These are phyloP conservation scores for Canis aureus DNA, from an alignment of 2,113 vertebrate genomes.

Conservation along the genomic window DNA sequence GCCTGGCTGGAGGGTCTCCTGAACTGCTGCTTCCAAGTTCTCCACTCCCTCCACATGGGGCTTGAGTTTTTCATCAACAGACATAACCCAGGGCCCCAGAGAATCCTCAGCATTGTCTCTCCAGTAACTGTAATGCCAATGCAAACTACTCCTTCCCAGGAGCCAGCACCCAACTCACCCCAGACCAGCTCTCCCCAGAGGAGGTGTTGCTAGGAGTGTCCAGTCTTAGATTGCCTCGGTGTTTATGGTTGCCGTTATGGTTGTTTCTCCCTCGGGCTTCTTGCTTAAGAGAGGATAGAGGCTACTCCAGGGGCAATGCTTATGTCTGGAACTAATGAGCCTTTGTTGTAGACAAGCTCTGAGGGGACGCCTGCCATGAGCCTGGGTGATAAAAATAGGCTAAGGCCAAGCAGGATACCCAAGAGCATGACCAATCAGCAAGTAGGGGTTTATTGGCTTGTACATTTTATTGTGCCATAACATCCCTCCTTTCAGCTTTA, in stretches of 20 bases:
- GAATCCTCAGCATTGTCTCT: background rate
- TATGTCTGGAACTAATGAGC: background rate
- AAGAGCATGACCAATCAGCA: slow-evolving; percentile 76
- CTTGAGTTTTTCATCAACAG: background rate
- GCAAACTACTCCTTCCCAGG: background rate
- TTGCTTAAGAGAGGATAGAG: background rate
- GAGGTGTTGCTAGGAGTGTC: background rate
- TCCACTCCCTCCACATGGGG: rapidly evolving
- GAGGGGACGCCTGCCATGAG: background rate
- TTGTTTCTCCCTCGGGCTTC: background rate
- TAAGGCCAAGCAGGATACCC: slow-evolving; percentile 30
- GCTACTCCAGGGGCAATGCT: background rate
- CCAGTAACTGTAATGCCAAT: background rate
- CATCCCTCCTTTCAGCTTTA: slow-evolving; percentile 69
- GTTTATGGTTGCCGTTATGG: background rate
- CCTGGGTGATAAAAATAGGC: background rate
- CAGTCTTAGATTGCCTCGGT: background rate
- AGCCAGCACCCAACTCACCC: background rate
- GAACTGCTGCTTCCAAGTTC: background rate
- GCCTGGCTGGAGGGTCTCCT: background rate
- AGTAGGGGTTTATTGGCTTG: slow-evolving; percentile 71
- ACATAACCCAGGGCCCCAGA: background rate
- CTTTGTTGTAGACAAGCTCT: background rate
- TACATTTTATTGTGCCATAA: slow-evolving; percentile 72
- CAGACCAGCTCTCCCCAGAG: background rate